phyloP scores from a whole-genome alignment of 1,140 invertebrate species.

The Drosophila aff. region DNA sequence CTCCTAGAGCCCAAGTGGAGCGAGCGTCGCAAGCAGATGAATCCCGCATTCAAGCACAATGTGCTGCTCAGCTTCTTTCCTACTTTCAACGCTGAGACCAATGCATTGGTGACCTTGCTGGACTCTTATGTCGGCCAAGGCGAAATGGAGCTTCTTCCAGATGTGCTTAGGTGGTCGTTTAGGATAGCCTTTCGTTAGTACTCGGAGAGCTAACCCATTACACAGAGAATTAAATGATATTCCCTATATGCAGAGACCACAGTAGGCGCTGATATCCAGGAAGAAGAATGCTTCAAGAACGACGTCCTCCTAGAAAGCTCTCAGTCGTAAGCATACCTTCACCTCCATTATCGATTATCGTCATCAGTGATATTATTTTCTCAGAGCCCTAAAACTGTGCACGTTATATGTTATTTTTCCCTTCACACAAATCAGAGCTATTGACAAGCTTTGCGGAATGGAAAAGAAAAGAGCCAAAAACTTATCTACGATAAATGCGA shows the following conservation, averaged over 20 bases:
- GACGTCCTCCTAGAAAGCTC: slow-evolving; percentile 16
- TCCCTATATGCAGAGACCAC: slow-evolving; percentile 47
- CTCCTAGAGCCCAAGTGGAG: slow-evolving; percentile 52
- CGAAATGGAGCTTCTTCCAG: slow-evolving; percentile 21
- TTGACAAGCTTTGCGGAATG: background rate
- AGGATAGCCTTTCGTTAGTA: slow-evolving; percentile 53
- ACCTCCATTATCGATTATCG: background rate
- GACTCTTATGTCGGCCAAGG: slow-evolving; percentile 26
- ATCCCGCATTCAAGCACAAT: slow-evolving; percentile 57
- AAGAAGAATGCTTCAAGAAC: slow-evolving; percentile 1
- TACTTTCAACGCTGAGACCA: slow-evolving; percentile 58
- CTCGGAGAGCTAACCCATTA: too few relatives aligned
- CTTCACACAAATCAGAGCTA: background rate
- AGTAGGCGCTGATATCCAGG: slow-evolving; percentile 43
- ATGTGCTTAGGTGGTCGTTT: slow-evolving; percentile 51
- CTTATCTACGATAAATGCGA: background rate
- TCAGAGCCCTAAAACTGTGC: background rate
- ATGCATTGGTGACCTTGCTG: slow-evolving; percentile 31
- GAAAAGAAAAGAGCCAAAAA: background rate
- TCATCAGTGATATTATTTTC: background rate
- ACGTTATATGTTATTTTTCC: background rate
- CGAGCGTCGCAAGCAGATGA: slow-evolving; percentile 57
- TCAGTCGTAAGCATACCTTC: slow-evolving; percentile 25
- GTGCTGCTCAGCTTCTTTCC: slow-evolving; percentile 61
- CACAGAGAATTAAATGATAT: background rate